Percentiles rank a stretch among this genome's conserved stretches.
phyloP scores from a whole-genome alignment of 2,888 invertebrate genomes.

The Bruchidius siliquastri region DNA sequence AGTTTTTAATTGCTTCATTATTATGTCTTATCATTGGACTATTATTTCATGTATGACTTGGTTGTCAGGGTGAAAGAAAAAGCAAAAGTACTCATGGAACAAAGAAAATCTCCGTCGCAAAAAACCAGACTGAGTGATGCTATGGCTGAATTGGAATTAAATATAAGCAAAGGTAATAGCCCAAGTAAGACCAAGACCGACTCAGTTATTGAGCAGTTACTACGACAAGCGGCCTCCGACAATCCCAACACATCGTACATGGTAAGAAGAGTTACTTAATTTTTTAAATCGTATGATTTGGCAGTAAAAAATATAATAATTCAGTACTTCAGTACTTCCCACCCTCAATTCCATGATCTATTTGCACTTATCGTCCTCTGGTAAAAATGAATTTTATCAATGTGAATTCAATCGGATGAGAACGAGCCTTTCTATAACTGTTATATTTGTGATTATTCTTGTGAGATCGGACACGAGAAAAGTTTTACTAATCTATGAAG shows the following conservation, averaged over 20 bases:
- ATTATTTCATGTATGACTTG: slow-evolving; percentile 2
- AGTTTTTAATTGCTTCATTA: no score
- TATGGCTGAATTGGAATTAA: slow-evolving; percentile 9
- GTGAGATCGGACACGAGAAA: no score
- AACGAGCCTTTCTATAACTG: no score
- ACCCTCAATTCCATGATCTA: no score
- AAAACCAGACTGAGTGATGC: slow-evolving; percentile 39
- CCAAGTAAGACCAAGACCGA: background rate
- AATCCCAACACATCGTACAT: slow-evolving; percentile 17
- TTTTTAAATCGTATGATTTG: background rate
- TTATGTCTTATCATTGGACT: no score
- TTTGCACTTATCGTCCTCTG: no score
- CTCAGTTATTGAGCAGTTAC: slow-evolving; percentile 18
- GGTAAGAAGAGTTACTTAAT: slow-evolving; percentile 11
- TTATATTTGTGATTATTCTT: no score
- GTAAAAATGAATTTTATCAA: no score
- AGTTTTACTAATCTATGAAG: no score
- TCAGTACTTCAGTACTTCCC: no score
- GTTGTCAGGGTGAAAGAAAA: slow-evolving; percentile 49
- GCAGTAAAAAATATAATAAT: no score
- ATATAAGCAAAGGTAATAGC: background rate
- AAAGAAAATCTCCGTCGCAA: slow-evolving; percentile 38
- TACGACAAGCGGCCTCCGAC: slow-evolving; percentile 21
- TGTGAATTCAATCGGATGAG: no score
- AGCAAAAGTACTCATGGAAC: slow-evolving; percentile 37